Conservation (phyloP, 2,888 invertebrate species). For the Dermolepida albohirtum region DNA sequence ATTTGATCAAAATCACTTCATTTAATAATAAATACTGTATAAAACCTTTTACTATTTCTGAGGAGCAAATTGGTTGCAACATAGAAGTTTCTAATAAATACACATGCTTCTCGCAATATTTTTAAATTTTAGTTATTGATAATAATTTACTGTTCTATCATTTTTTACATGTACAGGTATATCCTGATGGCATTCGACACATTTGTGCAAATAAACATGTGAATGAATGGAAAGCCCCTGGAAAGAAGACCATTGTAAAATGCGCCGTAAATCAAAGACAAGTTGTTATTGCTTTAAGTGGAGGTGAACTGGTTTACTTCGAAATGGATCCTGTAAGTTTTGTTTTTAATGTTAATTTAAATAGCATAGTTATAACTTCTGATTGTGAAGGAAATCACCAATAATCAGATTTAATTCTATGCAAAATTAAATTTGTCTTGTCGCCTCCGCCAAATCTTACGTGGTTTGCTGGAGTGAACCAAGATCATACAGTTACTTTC, state of each 20-base stretch:
- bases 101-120: neutral
- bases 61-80: no score
- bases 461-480: constrained; percentile 64
- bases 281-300: constrained; percentile 97
- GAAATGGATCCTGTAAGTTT: constrained; percentile 97
- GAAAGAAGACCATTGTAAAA: constrained; percentile 95
- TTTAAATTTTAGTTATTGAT: neutral
- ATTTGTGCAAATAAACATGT: constrained; percentile 98
- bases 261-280: constrained; percentile 99
- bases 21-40: no score
- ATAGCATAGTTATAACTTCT: constrained; percentile 47
- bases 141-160: constrained; percentile 5
- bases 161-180: constrained; percentile 71
- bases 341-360: constrained; percentile 9
- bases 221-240: constrained; percentile 99
- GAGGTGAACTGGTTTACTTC: constrained; percentile 98
- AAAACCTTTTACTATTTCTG: no score
- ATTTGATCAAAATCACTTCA: no score
- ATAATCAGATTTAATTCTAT: constrained; percentile 52
- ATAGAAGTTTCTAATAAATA: no score
- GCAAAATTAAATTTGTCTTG: constrained; percentile 60
- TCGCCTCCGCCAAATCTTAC: constrained; percentile 61
- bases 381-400: constrained; percentile 32
- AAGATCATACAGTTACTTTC: constrained; percentile 54
- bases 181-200: constrained; percentile 98